Evolutionary conservation across 2,888 invertebrate species (phyloP), one percentile per base, ranked within the genome.

Genomic region (Allophyes oxyacanthae): DNA sequence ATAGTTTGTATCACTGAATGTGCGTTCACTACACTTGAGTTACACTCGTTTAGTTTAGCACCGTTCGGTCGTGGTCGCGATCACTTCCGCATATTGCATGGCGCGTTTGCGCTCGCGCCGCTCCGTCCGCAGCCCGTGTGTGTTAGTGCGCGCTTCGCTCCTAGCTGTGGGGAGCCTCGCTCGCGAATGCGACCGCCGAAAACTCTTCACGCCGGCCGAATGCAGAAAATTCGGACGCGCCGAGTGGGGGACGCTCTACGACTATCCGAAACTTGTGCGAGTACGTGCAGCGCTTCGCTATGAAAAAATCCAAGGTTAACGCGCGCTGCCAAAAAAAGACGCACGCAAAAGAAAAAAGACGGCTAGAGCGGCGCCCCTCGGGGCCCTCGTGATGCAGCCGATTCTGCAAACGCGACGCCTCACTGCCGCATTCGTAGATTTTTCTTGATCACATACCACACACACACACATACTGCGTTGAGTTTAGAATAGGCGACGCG

Each of bases 291-390:
- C 91, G 92, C 91, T 91, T 90, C 87, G 89, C 90, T 92, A 91
- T 92, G 92, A 90, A 90, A 90, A 94, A 93, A 89, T 88, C 90
- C 94, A 94, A 94, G 94, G 93, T 92, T 92, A 93, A 89, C 89
- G 87, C 91, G 91, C 92, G 92, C 85, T 92, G 93, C 93, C 94
- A 92, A 94, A 94, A 94, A 93, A 94, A 94, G 94, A 93, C 93
- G 90, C 91, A 91, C 91, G 90, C 93, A 89, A 91, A 91, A 92
- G 86, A 88, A 92, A 91, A 90, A 92, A 89, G 91, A 91, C 86
- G 89, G 90, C 89, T 89, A 91, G 90, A 90, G 87, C 85, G 85
- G 88, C 85, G 87, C 92, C 85, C 89, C 90, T 85, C 83, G 84
- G 88, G 87, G 86, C 84, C 87, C 88, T 88, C 86, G 81, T 82